A percentile compares a stretch with the other conserved stretches of the same genome.
These are phyloP conservation scores for Argyresthia goedartella DNA, from an alignment of 2,888 invertebrate species.

Conservation along the genomic window DNA sequence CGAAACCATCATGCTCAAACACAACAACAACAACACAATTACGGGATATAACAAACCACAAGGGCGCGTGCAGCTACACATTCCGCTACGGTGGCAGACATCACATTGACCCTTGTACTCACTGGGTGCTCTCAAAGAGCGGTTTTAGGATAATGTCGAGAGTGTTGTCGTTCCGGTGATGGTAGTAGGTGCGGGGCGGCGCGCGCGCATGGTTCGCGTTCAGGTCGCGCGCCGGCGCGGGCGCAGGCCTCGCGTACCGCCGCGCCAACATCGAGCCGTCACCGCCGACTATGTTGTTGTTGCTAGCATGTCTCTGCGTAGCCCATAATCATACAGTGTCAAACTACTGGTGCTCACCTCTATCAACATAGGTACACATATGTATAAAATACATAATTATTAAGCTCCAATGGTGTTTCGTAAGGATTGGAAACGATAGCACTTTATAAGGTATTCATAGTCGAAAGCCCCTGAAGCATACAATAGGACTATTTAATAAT, in stretches of 20 bases:
- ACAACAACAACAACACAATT: slow-evolving; percentile 21
- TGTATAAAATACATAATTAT: slow-evolving; percentile 1
- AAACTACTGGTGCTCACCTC: slow-evolving; percentile 52
- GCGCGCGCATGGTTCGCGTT: slow-evolving; percentile 36
- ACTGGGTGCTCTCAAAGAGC: slow-evolving; percentile 72
- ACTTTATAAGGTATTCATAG: not conserved
- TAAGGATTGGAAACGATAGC: not conserved
- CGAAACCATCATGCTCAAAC: slow-evolving; percentile 43
- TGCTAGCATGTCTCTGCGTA: slow-evolving; percentile 71
- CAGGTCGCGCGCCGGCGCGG: slow-evolving; percentile 38
- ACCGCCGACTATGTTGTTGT: slow-evolving; percentile 69
- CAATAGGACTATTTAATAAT: not conserved
- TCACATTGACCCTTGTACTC: slow-evolving; percentile 45
- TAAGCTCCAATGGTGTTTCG: not conserved
- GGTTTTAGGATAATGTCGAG: slow-evolving; percentile 71
- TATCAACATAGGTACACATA: not conserved
- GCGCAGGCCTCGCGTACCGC: slow-evolving; percentile 51
- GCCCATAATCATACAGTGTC: slow-evolving; percentile 54
- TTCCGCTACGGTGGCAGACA: slow-evolving; percentile 57
- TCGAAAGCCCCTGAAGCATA: slow-evolving; percentile 5
- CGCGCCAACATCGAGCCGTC: slow-evolving; percentile 64
- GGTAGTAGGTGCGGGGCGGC: slow-evolving; percentile 40
- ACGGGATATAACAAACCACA: slow-evolving; percentile 28
- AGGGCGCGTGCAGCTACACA: slow-evolving; percentile 56
- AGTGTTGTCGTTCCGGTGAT: slow-evolving; percentile 61